Base-by-base conservation (phyloP, 2,888 invertebrate species). In the Crematogaster levior region DNA sequence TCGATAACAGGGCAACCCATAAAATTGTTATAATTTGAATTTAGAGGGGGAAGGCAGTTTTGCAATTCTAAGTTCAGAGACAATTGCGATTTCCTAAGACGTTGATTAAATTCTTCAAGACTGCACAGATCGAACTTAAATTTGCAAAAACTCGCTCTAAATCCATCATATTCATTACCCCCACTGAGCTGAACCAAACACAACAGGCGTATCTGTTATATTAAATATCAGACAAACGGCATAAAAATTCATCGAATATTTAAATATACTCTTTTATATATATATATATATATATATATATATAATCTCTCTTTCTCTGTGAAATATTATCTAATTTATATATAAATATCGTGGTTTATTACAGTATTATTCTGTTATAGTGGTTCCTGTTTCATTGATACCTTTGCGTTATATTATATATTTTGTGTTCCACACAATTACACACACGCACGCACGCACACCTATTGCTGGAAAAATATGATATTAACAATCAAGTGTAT, bases 281-380 rank as follows among this genome's bases (percentile, higher is more conserved):
- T n/a, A n/a, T n/a, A n/a, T n/a, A n/a, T 34, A 6, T 34, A 34
- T 34, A 34, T 6, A 34, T 3, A 3, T 9, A 27, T 12, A 72
- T 18, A 6, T 30, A 51, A n/a, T 63, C 63, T 63, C 40, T 63
- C 63, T 63, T 3, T 63, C 24, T 43, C 40, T 63, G 18, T 40
- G 21, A 51, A 68, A 68, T 53, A 37, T 34, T 48, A 30, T 34
- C 0, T 7, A 40, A 27, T 24, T 70, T 10, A n/a, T 30, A 34
- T 34, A 48, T 43, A 68, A 24, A n/a, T 46, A 27, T 12, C 24
- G 0, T 66, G n/a, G 3, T 10, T 61, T 51, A 51, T 68, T 34
- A 15, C 15, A 68, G 10, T 24, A 53, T 37, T 34, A 34, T 37
- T 70, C 1, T 53, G 24, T 37, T 21, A 51, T 21, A 21, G 12